Conservation (phyloP, 1,140 invertebrate genomes). For the Drosophila bipectinata region DNA sequence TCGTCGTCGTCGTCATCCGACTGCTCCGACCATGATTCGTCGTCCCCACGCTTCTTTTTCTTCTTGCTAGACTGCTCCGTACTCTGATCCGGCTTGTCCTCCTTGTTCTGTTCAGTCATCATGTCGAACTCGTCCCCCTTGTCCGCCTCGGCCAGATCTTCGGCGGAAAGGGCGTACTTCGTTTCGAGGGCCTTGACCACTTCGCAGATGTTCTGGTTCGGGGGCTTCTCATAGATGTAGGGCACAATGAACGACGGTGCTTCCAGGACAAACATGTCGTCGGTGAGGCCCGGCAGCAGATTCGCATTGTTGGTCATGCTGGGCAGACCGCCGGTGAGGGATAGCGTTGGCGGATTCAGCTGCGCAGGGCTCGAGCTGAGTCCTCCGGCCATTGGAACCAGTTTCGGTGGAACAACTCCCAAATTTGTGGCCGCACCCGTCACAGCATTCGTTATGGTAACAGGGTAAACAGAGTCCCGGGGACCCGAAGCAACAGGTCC, state of each 20-base stretch:
- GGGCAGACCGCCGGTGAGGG: slow-evolving; percentile 63
- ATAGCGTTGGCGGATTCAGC: slow-evolving; percentile 75
- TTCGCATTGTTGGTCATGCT: slow-evolving; percentile 84
- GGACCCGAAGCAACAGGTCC: slow-evolving; percentile 19
- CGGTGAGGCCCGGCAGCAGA: slow-evolving; percentile 91
- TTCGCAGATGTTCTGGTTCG: slow-evolving; percentile 90
- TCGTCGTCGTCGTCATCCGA: slow-evolving; percentile 85
- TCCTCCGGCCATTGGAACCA: slow-evolving; percentile 65
- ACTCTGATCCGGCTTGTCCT: slow-evolving; percentile 58
- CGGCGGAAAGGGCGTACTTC: slow-evolving; percentile 86
- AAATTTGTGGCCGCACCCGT: slow-evolving; percentile 65
- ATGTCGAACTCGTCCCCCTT: slow-evolving; percentile 83
- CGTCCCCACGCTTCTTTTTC: slow-evolving; percentile 78
- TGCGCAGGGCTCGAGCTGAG: slow-evolving; percentile 40
- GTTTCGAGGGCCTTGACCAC: slow-evolving; percentile 89
- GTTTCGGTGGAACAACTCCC: slow-evolving; percentile 61
- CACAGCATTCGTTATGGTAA: slow-evolving; percentile 82
- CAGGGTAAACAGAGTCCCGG: slow-evolving; percentile 59
- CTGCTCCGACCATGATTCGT: slow-evolving; percentile 84
- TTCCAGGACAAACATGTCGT: slow-evolving; percentile 95
- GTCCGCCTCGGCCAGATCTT: slow-evolving; percentile 83
- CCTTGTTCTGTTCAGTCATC: slow-evolving; percentile 80
- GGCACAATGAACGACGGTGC: slow-evolving; percentile 96
- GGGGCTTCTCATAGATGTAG: slow-evolving; percentile 95
- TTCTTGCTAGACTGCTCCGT: slow-evolving; percentile 70